Percentiles rank a stretch among this genome's conserved stretches.
Evolutionary conservation across 1,140 invertebrate species (phyloP).

Genomic region (Leptopilina boulardi): DNA sequence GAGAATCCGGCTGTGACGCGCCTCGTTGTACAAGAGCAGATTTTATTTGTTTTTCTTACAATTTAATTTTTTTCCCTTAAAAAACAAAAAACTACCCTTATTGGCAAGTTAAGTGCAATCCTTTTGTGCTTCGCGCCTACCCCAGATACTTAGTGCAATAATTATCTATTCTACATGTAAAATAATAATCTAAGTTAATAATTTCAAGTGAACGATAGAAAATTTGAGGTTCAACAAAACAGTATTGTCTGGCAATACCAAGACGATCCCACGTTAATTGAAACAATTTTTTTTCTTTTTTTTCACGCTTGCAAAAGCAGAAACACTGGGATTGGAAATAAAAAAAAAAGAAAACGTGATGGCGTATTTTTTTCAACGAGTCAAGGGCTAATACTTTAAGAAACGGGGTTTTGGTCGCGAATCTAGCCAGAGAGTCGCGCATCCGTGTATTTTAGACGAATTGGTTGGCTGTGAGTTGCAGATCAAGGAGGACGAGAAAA

Average conservation of each 20-base stretch:
- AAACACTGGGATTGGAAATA: background rate
- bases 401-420: slow-evolving; percentile 36
- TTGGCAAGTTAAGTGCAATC: slow-evolving; percentile 49
- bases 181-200: background rate
- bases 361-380: no score
- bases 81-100: slow-evolving; percentile 47
- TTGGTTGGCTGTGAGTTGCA: slow-evolving; percentile 69
- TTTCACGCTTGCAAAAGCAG: background rate
- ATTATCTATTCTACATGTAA: slow-evolving; percentile 45
- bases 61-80: background rate
- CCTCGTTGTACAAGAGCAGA: slow-evolving; percentile 49
- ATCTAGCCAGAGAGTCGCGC: slow-evolving; percentile 36
- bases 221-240: background rate
- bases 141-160: slow-evolving; percentile 59
- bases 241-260: background rate
- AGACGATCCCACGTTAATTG: background rate
- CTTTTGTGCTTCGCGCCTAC: slow-evolving; percentile 52
- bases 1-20: slow-evolving; percentile 58
- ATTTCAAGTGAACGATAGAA: background rate
- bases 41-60: background rate
- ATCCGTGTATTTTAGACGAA: slow-evolving; percentile 54
- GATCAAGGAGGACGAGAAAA: slow-evolving; percentile 43
- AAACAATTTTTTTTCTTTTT: background rate
- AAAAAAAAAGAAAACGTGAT: slow-evolving; percentile 8
- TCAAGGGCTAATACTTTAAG: background rate